Base-by-base conservation (phyloP, 2,113 vertebrate genomes). In the Amia ocellicauda region DNA sequence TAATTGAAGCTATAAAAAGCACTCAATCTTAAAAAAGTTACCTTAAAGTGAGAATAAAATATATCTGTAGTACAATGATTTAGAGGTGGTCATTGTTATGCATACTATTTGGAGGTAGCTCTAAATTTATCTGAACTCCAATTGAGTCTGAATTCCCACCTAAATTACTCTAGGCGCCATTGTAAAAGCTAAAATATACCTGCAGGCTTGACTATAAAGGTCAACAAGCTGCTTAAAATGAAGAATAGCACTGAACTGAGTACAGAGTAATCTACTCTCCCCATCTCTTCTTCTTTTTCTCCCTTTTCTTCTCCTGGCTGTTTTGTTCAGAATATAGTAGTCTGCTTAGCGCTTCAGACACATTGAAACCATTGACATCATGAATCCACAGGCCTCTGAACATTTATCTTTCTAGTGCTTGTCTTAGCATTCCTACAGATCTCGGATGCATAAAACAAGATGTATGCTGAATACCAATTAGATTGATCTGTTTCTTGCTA, bases 191-290 rank as follows among this genome's bases (percentile, higher is more conserved):
- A 68, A 82, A 80, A 71, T 84, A 78, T 74, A 87, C 82, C 84
- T 83, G 79, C 77, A 85, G 77, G 83, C 68, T 76, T 76, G 84
- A 83, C 75, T 73, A 80, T 60, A 78, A 80, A 88, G 86, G 87
- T 86, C 84, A 86, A 84, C 78, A 84, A 87, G 74, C 76, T 84
- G 72, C 69, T 88, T 87, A 84, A 88, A 88, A 80, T 81, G 76
- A 91, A 87, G 80, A 90, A 87, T 74, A 84, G 60, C 29, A 66
- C 62, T 62, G 7, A 16, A 76, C 68, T 72, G 74, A 64, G 63
- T 40, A 26, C 50, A 51, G 71, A 71, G 69, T 81, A 79, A 84
- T 84, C 77, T 85, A 55, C 63, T 75, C 45, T 62, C 78, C 76
- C 69, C 59, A 77, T 83, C 80, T 83, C 74, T 42, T 78, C 70